Conservation (phyloP, 2,797 vertebrate genomes). For the Gambusia yucatana region DNA sequence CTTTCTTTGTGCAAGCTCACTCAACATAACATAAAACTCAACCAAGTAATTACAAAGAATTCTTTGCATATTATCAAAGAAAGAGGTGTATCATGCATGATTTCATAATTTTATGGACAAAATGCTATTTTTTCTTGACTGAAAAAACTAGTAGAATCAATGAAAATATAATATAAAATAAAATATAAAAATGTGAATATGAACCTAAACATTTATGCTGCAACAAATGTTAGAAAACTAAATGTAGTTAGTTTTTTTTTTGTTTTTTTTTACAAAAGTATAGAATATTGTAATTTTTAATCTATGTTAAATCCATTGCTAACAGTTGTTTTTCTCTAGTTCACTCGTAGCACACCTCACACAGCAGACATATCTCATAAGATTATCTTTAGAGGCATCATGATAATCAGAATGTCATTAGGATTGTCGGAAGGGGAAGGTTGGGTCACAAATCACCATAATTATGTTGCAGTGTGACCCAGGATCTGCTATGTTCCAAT, state of each 20-base stretch:
- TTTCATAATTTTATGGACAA: neutral
- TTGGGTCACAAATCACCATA: neutral
- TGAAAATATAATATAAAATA: neutral
- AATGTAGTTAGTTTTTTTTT: neutral
- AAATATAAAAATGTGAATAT: neutral
- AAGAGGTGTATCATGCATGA: neutral
- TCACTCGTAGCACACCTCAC: neutral
- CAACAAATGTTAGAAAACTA: neutral
- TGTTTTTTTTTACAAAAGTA: neutral
- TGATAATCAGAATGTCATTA: neutral
- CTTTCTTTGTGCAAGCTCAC: neutral
- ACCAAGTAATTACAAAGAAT: neutral
- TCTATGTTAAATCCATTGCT: neutral
- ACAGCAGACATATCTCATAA: neutral
- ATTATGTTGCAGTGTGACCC: neutral
- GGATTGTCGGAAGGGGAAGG: neutral
- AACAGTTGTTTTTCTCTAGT: neutral
- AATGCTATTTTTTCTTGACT: neutral
- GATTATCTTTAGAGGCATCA: neutral
- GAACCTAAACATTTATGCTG: neutral
- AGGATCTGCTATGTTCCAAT: neutral
- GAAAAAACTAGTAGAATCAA: neutral
- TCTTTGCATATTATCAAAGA: neutral
- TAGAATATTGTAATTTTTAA: neutral
- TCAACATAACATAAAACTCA: conserved; percentile 1